phyloP scores from a whole-genome alignment of 2,888 invertebrate genomes.

The Hypomecis atomaria region DNA sequence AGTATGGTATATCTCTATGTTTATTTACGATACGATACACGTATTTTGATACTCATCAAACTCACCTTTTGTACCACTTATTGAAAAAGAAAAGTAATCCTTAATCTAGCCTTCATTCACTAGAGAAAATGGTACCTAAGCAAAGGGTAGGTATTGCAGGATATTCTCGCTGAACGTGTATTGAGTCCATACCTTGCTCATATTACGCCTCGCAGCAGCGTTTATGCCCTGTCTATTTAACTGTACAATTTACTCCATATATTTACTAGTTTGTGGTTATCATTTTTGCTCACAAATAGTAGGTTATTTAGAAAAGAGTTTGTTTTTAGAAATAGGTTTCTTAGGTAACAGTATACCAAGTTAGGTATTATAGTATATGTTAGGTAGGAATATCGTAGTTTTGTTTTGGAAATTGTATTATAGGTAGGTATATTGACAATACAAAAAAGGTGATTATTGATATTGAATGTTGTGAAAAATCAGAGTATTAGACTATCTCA shows the following conservation, averaged over 20 bases:
- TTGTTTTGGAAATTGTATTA: no score
- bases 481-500: no score
- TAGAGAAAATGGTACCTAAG: constrained; percentile 7
- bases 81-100: not conserved
- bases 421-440: no score
- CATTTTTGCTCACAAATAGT: constrained; percentile 5
- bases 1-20: no score
- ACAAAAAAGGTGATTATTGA: no score
- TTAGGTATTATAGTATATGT: no score
- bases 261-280: constrained; percentile 10
- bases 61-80: not conserved
- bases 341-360: no score
- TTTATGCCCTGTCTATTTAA: constrained; percentile 9
- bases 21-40: not conserved
- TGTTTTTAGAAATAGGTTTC: not conserved
- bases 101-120: not conserved
- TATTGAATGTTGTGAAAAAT: no score
- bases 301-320: constrained; percentile 1
- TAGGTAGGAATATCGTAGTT: no score
- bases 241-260: constrained; percentile 12
- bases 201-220: constrained; percentile 14
- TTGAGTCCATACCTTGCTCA: constrained; percentile 10
- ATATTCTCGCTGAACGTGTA: constrained; percentile 11
- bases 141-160: constrained; percentile 14
- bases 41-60: not conserved